phyloP scores from a whole-genome alignment of 2,797 vertebrate genomes.

The Periparus ater region DNA sequence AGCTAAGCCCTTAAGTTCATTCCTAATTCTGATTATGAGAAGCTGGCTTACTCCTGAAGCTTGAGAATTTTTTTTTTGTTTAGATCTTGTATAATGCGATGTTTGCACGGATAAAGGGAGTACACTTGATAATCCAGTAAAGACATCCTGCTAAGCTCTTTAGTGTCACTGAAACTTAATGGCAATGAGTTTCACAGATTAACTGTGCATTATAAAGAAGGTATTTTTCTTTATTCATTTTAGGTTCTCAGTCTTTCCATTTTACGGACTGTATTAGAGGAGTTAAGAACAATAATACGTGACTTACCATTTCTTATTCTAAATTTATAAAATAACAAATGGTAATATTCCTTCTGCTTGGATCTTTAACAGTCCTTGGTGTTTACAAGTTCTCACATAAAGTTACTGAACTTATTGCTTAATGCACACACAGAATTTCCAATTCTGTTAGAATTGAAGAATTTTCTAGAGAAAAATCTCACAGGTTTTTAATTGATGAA shows the following conservation, averaged over 20 bases:
- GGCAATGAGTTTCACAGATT: slow-evolving; percentile 29
- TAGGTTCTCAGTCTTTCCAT: not conserved
- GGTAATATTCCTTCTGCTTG: not conserved
- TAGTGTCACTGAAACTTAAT: slow-evolving; percentile 12
- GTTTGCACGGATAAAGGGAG: slow-evolving; percentile 25
- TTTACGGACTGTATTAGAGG: not conserved
- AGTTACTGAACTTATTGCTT: not conserved
- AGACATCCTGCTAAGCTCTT: slow-evolving; percentile 46
- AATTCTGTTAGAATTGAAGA: not conserved
- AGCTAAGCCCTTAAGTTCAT: not conserved
- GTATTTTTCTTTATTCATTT: not conserved
- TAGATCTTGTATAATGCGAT: not conserved
- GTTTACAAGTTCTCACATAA: not conserved
- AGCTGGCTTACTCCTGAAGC: slow-evolving; percentile 1
- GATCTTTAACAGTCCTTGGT: not conserved
- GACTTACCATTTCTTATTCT: not conserved
- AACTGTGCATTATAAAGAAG: not conserved
- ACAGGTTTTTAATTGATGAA: not conserved
- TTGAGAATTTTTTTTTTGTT: not conserved
- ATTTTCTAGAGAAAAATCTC: not conserved
- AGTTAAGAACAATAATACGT: not conserved
- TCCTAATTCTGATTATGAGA: not conserved
- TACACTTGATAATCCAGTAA: slow-evolving; percentile 29
- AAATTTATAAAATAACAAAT: not conserved
- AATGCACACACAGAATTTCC: not conserved